Percentiles rank a stretch among this genome's conserved stretches.
Evolutionary conservation across 2,888 invertebrate species (phyloP).

Genomic region (Psylliodes chrysocephalus): DNA sequence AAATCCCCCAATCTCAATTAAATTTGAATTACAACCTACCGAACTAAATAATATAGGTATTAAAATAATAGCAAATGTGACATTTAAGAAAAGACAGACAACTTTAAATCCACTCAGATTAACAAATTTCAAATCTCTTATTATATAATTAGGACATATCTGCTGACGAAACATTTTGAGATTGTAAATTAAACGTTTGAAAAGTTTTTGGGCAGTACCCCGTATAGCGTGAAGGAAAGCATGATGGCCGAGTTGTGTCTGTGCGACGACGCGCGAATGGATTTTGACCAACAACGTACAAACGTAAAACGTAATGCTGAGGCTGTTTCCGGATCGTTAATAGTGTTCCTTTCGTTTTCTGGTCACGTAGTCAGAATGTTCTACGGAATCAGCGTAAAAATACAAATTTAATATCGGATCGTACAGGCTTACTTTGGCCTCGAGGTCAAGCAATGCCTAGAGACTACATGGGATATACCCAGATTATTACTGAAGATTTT

Average conservation of each 20-base stretch:
- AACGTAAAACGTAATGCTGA: conserved; percentile 53
- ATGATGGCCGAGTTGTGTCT: conserved; percentile 48
- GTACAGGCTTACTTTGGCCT: conserved; percentile 57
- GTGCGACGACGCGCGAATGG: conserved; percentile 53
- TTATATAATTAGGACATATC: too few relatives aligned
- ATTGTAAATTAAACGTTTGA: not conserved
- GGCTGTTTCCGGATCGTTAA: conserved; percentile 67
- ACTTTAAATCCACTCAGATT: too few relatives aligned
- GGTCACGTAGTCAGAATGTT: conserved; percentile 68
- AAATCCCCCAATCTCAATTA: too few relatives aligned
- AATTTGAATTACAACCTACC: too few relatives aligned
- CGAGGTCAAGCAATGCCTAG: conserved; percentile 51
- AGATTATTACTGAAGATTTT: conserved; percentile 58
- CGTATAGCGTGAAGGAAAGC: conserved; percentile 28
- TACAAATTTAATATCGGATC: conserved; percentile 71
- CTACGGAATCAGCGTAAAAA: conserved; percentile 73
- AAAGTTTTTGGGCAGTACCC: not conserved
- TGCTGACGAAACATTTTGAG: too few relatives aligned
- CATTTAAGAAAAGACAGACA: too few relatives aligned
- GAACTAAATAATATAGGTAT: too few relatives aligned
- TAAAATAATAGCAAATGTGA: too few relatives aligned
- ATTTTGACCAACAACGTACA: conserved; percentile 51
- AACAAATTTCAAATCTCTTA: too few relatives aligned
- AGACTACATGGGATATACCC: conserved; percentile 51
- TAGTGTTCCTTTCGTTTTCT: conserved; percentile 68